phyloP scores from a whole-genome alignment of 1,140 invertebrate genomes.

The Acromyrmex echinatior region DNA sequence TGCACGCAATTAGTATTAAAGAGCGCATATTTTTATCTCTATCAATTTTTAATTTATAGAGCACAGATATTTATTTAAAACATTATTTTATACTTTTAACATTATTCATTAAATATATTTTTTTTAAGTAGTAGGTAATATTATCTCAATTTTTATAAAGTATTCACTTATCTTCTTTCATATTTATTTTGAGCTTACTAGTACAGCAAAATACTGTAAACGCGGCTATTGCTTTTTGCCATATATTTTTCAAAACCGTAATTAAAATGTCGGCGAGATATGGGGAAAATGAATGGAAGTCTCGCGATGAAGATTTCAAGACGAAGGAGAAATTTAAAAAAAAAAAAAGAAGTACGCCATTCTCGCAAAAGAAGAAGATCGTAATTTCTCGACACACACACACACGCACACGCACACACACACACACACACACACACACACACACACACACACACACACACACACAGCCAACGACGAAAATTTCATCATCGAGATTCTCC shows the following conservation, averaged over 20 bases:
- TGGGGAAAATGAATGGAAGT: not conserved
- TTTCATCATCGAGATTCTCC: not conserved
- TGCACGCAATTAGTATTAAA: not conserved
- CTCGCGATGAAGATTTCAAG: conserved; percentile 12
- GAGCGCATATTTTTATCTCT: not conserved
- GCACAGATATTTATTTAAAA: not conserved
- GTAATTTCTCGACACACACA: not conserved
- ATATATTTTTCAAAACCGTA: conserved; percentile 43
- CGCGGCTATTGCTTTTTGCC: not conserved
- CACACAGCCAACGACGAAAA: not conserved
- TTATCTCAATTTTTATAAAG: not conserved
- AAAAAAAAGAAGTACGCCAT: not conserved
- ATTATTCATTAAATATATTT: not conserved
- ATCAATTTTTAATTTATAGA: not conserved
- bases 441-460: not conserved
- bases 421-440: not conserved
- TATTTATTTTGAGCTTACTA: not conserved
- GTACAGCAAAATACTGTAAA: not conserved
- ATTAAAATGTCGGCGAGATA: conserved; percentile 28
- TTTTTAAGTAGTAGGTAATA: not conserved
- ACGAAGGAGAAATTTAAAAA: conserved; percentile 2
- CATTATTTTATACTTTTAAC: not conserved
- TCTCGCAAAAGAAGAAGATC: not conserved
- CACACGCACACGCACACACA: not conserved
- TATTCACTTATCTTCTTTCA: not conserved